phyloP scores from a whole-genome alignment of 2,888 invertebrate genomes.

The Drosophila cognata region DNA sequence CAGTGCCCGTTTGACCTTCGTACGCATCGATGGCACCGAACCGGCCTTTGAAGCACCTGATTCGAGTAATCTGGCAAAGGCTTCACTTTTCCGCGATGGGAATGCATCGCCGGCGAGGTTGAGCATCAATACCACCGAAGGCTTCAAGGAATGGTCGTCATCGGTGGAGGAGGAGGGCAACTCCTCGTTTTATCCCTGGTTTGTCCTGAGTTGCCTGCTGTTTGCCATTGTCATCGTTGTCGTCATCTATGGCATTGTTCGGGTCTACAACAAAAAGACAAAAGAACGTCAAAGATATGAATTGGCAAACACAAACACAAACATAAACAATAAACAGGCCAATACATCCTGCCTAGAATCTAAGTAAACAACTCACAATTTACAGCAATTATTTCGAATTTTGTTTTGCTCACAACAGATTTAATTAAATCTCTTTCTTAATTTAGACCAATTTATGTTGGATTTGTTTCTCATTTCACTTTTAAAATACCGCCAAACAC shows the following conservation, averaged over 20 bases:
- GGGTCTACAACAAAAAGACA: conserved; percentile 61
- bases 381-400: not conserved
- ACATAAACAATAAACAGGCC: conserved; percentile 34
- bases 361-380: conserved; percentile 10
- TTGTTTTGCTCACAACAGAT: not conserved
- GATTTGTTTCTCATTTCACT: not conserved
- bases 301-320: conserved; percentile 63
- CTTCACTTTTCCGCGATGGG: conserved; percentile 58
- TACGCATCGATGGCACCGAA: conserved; percentile 78
- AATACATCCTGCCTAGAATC: conserved; percentile 38
- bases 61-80: conserved; percentile 62
- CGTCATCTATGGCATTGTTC: conserved; percentile 68
- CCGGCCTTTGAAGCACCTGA: conserved; percentile 80
- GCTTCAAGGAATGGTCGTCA: conserved; percentile 55
- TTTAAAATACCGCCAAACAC: not conserved
- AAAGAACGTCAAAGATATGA: conserved; percentile 74
- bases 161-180: conserved; percentile 36
- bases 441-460: not conserved
- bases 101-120: conserved; percentile 41
- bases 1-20: conserved; percentile 64
- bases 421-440: not conserved
- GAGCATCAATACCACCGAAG: conserved; percentile 26
- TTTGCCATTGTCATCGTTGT: conserved; percentile 63
- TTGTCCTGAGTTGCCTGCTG: conserved; percentile 68
- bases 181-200: conserved; percentile 77